Evolutionary conservation across 2,113 vertebrate species (phyloP).

Genomic region (Regulus satrapa): DNA sequence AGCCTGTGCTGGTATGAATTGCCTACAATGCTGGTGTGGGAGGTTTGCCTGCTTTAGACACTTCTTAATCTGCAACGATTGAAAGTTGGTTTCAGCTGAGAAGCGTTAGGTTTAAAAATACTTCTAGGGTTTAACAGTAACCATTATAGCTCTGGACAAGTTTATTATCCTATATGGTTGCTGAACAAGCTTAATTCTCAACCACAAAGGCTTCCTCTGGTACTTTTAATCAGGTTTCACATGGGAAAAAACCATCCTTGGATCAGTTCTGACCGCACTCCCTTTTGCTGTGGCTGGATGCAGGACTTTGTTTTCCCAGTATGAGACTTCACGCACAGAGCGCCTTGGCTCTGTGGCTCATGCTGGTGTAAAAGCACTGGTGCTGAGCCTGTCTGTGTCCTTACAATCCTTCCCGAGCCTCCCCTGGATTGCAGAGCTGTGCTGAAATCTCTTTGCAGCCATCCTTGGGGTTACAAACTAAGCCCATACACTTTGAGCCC

Average conservation of each 20-base stretch:
- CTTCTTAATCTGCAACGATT: not conserved
- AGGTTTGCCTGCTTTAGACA: not conserved
- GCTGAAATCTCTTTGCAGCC: not conserved
- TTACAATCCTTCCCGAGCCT: not conserved
- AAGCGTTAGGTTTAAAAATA: not conserved
- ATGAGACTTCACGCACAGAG: not conserved
- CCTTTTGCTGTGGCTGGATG: not conserved
- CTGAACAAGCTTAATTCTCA: conserved; percentile 12
- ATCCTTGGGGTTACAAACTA: not conserved
- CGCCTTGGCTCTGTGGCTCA: not conserved
- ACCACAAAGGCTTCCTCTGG: conserved; percentile 9
- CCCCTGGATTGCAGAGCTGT: not conserved
- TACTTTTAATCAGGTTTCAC: not conserved
- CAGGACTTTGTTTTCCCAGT: not conserved
- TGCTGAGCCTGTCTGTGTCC: not conserved
- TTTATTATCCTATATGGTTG: conserved; percentile 1
- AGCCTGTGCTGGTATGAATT: not conserved
- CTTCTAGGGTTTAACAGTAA: not conserved
- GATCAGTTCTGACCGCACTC: not conserved
- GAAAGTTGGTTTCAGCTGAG: not conserved
- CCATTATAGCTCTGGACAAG: not conserved
- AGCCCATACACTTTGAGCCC: not conserved
- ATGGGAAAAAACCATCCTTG: not conserved
- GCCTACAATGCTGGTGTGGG: not conserved
- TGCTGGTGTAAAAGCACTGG: not conserved